Conservation (phyloP, 2,113 vertebrate species). For the Lycaon pictus region DNA sequence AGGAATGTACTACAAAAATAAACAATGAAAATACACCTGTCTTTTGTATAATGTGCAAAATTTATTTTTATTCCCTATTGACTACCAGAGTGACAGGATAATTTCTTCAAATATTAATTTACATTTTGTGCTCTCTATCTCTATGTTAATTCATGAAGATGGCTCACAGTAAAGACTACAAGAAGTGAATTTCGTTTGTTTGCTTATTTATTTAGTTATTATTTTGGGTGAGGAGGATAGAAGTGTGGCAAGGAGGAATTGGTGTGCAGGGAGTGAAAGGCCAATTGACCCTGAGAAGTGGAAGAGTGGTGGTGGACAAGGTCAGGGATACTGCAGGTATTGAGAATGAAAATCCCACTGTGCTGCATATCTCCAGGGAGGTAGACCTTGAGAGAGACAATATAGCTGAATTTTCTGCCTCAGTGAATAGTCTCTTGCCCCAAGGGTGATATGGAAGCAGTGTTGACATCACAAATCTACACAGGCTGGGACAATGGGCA, state of each 20-base stretch:
- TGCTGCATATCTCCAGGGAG: fast-evolving
- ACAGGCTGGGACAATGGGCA: neutral
- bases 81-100: neutral
- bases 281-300: neutral
- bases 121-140: neutral
- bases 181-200: neutral
- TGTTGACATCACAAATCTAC: neutral
- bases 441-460: neutral
- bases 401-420: neutral
- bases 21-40: neutral
- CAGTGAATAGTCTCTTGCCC: neutral
- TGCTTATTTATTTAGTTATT: neutral
- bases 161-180: neutral
- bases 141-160: neutral
- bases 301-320: neutral
- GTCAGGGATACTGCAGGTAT: neutral
- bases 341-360: neutral
- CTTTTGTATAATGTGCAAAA: neutral
- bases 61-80: conserved; percentile 31
- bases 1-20: neutral
- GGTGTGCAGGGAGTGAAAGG: neutral
- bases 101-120: conserved; percentile 26
- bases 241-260: neutral
- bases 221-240: neutral
- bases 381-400: neutral